Conservation (phyloP, 2,888 invertebrate species). For the Iselma pallidipennis region DNA sequence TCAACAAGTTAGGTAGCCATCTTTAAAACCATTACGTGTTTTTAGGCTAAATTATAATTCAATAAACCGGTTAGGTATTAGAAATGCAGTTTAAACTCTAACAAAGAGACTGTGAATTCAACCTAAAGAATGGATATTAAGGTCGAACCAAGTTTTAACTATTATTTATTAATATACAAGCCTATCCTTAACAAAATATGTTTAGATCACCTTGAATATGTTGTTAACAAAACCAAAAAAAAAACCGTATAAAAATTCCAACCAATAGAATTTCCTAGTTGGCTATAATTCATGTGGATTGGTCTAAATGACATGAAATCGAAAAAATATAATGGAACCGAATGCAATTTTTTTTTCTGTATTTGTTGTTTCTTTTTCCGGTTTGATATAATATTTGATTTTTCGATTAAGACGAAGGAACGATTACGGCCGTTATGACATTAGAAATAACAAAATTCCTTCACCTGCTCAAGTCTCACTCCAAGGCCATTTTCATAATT, state of each 20-base stretch:
- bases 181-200: conserved; percentile 35
- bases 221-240: background rate
- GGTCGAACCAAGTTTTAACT: conserved; percentile 42
- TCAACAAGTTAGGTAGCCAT: conserved; percentile 33
- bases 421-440: background rate
- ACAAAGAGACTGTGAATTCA: conserved; percentile 52
- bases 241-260: background rate
- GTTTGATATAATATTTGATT: no score
- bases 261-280: background rate
- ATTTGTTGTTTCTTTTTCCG: background rate
- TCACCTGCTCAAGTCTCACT: background rate
- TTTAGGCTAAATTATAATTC: conserved; percentile 56
- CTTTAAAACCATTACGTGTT: conserved; percentile 47
- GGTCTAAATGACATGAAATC: background rate
- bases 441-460: background rate
- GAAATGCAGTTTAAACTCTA: conserved; percentile 51
- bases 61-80: conserved; percentile 55
- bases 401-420: no score
- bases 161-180: conserved; percentile 22
- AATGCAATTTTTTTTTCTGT: background rate
- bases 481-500: background rate
- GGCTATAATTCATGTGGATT: background rate
- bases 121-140: conserved; percentile 52
- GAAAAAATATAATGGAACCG: background rate
- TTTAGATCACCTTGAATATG: background rate